Conservation (phyloP, 2,113 vertebrate genomes). For the Pungitius pungitius region DNA sequence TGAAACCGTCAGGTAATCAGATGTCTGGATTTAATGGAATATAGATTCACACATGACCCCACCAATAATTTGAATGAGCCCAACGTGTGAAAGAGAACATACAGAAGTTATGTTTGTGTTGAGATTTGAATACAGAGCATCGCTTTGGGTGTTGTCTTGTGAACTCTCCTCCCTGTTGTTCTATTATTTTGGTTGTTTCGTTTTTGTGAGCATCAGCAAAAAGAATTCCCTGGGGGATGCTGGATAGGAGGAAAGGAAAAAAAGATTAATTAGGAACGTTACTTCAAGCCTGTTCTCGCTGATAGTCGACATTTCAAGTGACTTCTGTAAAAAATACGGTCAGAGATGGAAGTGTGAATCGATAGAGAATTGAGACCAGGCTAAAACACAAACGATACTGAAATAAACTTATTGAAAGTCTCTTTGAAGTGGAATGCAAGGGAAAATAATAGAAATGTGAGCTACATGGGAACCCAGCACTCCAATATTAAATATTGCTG, state of each 20-base stretch:
- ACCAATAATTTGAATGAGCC: slow-evolving; percentile 26
- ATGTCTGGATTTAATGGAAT: slow-evolving; percentile 35
- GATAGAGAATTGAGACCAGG: background rate
- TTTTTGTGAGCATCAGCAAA: slow-evolving; percentile 59
- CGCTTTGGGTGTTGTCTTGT: slow-evolving; percentile 22
- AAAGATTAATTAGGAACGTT: slow-evolving; percentile 67
- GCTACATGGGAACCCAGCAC: slow-evolving; percentile 45
- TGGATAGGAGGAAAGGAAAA: slow-evolving; percentile 41
- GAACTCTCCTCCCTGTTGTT: slow-evolving; percentile 51
- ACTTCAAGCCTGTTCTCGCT: slow-evolving; percentile 46
- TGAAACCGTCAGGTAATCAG: slow-evolving; percentile 29
- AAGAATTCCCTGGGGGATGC: slow-evolving; percentile 42
- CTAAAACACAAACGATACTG: slow-evolving; percentile 11
- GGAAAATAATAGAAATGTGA: slow-evolving; percentile 55
- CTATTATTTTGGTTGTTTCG: slow-evolving; percentile 46
- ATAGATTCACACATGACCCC: slow-evolving; percentile 34
- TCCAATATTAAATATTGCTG: slow-evolving; percentile 78
- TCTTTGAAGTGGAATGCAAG: slow-evolving; percentile 64
- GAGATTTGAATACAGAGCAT: slow-evolving; percentile 31
- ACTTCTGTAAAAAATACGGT: slow-evolving; percentile 49
- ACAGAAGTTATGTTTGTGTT: slow-evolving; percentile 18
- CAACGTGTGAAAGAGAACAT: background rate
- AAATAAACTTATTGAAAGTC: slow-evolving; percentile 58
- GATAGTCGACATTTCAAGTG: slow-evolving; percentile 47
- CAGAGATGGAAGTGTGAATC: slow-evolving; percentile 40